Evolutionary conservation across 1,140 invertebrate genomes (phyloP).

Genomic region (Macrostomum lignano): DNA sequence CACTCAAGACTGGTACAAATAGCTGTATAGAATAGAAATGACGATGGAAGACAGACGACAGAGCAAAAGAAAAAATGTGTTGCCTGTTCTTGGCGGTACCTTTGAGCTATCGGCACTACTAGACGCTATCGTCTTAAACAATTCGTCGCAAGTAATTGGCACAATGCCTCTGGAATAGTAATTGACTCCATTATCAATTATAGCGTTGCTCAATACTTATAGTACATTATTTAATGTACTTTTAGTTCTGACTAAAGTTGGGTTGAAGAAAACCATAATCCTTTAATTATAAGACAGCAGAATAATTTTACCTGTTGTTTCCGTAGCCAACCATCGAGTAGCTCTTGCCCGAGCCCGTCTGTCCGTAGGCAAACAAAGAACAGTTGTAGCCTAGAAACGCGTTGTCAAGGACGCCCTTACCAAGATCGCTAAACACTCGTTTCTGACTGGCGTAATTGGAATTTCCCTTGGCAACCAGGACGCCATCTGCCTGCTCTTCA

Average conservation of each 20-base stretch:
- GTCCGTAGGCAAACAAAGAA: constrained; percentile 34
- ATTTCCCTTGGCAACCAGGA: constrained; percentile 15
- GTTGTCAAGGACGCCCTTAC: constrained; percentile 30
- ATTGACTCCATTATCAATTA: too few relatives aligned
- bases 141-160: too few relatives aligned
- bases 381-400: constrained; percentile 34
- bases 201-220: too few relatives aligned
- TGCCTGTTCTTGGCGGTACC: too few relatives aligned
- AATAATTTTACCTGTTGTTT: constrained; percentile 11
- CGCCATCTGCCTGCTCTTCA: constrained; percentile 22
- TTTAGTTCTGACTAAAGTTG: not conserved
- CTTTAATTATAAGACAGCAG: not conserved
- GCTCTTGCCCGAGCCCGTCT: constrained; percentile 34
- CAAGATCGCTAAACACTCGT: constrained; percentile 31
- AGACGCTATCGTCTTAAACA: too few relatives aligned
- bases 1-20: too few relatives aligned
- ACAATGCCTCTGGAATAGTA: too few relatives aligned
- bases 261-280: not conserved
- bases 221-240: too few relatives aligned
- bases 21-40: too few relatives aligned
- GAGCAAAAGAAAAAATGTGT: too few relatives aligned
- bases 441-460: constrained; percentile 15
- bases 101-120: too few relatives aligned
- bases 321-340: constrained; percentile 28
- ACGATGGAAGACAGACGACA: too few relatives aligned